Conservation (phyloP, 2,888 invertebrate species). For the Trachelus tabidus region DNA sequence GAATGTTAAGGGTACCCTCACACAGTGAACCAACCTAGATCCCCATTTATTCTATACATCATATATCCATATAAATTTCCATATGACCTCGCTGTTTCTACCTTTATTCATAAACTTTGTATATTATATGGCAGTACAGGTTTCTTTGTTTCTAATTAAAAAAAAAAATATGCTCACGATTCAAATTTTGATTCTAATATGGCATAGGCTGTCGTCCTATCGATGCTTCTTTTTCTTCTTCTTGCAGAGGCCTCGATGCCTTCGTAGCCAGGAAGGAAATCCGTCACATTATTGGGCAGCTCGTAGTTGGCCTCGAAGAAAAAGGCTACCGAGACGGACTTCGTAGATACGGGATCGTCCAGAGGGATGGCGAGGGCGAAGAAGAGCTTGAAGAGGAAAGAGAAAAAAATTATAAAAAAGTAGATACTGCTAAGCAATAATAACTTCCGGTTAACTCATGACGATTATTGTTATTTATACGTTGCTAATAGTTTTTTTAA, state of each 20-base stretch:
- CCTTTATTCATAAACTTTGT: background rate
- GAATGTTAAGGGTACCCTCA: conserved; percentile 21
- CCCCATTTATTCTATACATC: background rate
- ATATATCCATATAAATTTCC: background rate
- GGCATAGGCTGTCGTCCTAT: conserved; percentile 44
- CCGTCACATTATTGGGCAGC: conserved; percentile 69
- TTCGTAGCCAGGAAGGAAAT: conserved; percentile 30
- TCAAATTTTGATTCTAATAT: conserved; percentile 54
- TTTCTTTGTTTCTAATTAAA: background rate
- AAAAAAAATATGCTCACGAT: conserved; percentile 39
- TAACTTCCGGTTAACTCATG: background rate
- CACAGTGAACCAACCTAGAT: background rate
- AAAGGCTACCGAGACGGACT: conserved; percentile 78
- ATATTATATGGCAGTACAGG: background rate
- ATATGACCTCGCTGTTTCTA: background rate
- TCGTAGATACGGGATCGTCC: conserved; percentile 71
- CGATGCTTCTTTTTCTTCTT: conserved; percentile 28
- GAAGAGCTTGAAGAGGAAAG: conserved; percentile 70
- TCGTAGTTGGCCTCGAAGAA: conserved; percentile 79
- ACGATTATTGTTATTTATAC: background rate
- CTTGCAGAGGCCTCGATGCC: background rate
- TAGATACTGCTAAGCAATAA: background rate
- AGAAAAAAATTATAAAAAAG: background rate
- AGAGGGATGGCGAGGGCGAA: conserved; percentile 77
- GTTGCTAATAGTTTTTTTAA: background rate